These are phyloP conservation scores for Pediacus dermestoides DNA, from an alignment of 2,888 invertebrate species.

Conservation along the genomic window DNA sequence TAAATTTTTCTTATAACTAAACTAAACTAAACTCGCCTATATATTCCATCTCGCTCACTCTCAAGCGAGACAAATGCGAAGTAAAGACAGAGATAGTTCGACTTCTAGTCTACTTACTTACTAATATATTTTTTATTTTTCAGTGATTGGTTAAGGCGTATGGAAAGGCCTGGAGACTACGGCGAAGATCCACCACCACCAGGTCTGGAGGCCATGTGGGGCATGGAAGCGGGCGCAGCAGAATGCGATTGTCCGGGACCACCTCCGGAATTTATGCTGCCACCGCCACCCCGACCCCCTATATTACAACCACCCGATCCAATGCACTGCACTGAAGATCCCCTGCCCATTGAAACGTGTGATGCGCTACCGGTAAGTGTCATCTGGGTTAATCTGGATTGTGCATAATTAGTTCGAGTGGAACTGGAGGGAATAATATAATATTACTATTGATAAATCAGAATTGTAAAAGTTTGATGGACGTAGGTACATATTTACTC, in stretches of 20 bases:
- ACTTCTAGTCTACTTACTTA: slow-evolving; percentile 8
- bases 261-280: slow-evolving; percentile 70
- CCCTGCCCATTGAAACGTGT: slow-evolving; percentile 69
- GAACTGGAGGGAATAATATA: too few species aligned
- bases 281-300: slow-evolving; percentile 72
- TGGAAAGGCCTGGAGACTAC: slow-evolving; percentile 46
- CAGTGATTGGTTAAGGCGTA: slow-evolving; percentile 38
- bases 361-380: slow-evolving; percentile 74
- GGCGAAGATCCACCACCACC: slow-evolving; percentile 37
- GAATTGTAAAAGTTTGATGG: too few species aligned
- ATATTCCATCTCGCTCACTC: neutral
- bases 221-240: slow-evolving; percentile 63
- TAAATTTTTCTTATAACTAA: too few species aligned
- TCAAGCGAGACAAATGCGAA: too few species aligned
- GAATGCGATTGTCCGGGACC: slow-evolving; percentile 76
- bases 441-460: too few species aligned
- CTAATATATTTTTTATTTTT: too few species aligned
- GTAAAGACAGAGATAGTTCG: too few species aligned
- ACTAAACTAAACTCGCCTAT: too few species aligned
- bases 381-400: too few species aligned
- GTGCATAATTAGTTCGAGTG: too few species aligned
- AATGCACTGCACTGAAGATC: slow-evolving; percentile 67
- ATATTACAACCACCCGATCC: slow-evolving; percentile 63
- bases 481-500: too few species aligned
- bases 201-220: slow-evolving; percentile 60